phyloP scores from a whole-genome alignment of 2,797 vertebrate genomes.

The Merluccius polli region DNA sequence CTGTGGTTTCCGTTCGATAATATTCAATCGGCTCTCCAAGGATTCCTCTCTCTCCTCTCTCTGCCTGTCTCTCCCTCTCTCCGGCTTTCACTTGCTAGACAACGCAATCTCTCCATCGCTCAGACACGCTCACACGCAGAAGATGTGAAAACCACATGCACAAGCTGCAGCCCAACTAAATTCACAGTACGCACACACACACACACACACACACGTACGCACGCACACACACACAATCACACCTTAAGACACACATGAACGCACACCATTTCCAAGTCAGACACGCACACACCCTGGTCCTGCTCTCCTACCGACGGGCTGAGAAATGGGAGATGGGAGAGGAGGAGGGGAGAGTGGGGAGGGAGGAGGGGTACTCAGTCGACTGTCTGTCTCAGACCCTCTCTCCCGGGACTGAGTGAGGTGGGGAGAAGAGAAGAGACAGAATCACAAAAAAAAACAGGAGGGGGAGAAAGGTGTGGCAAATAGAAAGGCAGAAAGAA shows the following conservation, averaged over 20 bases:
- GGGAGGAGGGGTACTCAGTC: conserved; percentile 48
- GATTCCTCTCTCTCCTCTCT: conserved; percentile 31
- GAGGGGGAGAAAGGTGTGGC: neutral
- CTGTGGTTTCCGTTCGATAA: conserved; percentile 51
- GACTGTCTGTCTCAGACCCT: conserved; percentile 49
- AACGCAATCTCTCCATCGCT: conserved; percentile 35
- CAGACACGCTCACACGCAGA: conserved; percentile 7
- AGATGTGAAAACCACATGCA: conserved; percentile 7
- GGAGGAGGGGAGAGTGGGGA: neutral
- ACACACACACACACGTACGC: conserved; percentile 1
- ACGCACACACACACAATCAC: conserved; percentile 3
- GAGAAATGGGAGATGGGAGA: conserved; percentile 43
- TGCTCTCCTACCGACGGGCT: conserved; percentile 65
- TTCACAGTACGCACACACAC: neutral
- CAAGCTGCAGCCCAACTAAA: neutral
- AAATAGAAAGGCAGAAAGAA: neutral
- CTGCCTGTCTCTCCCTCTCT: conserved; percentile 12
- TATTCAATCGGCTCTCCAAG: conserved; percentile 51
- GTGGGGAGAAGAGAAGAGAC: conserved; percentile 11
- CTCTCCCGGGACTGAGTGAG: conserved; percentile 46
- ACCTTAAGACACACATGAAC: neutral
- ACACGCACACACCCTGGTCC: conserved; percentile 33
- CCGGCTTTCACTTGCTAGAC: neutral
- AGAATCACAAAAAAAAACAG: conserved; percentile 10
- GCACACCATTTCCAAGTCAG: neutral